A percentile compares a stretch with the other conserved stretches of the same genome.
These are phyloP conservation scores for Cyanistes caeruleus DNA, from an alignment of 2,113 vertebrate species.

Conservation along the genomic window DNA sequence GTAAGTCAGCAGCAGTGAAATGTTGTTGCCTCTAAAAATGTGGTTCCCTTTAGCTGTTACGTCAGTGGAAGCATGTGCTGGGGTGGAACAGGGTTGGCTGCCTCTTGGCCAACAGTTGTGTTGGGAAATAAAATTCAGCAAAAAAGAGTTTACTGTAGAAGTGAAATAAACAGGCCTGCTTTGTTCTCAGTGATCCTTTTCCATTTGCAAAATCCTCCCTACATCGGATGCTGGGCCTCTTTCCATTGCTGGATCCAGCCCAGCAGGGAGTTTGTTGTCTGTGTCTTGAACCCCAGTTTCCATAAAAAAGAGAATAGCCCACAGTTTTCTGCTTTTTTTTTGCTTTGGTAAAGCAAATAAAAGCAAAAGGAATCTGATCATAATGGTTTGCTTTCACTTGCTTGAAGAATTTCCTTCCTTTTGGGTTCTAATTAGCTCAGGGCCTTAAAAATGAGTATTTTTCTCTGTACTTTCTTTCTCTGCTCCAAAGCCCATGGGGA, in stretches of 20 bases:
- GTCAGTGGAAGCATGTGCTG: neutral
- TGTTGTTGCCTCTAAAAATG: neutral
- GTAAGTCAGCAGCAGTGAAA: slow-evolving; percentile 29
- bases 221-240: neutral
- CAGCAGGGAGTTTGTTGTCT: neutral
- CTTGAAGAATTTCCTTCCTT: neutral
- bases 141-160: neutral
- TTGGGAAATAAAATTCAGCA: slow-evolving; percentile 7
- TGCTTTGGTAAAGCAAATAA: neutral
- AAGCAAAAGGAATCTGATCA: neutral
- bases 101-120: neutral
- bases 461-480: neutral
- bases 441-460: neutral
- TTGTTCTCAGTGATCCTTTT: neutral
- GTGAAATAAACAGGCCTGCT: neutral
- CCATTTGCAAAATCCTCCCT: neutral
- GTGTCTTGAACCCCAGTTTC: neutral
- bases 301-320: neutral
- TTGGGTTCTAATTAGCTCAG: neutral
- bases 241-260: neutral
- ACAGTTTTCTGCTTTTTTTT: neutral
- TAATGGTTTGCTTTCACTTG: neutral
- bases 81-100: neutral
- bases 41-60: neutral
- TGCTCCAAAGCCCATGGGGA: neutral